Evolutionary conservation across 1,140 invertebrate genomes (phyloP), one percentile per base, ranked within the genome.

Genomic region (Drosophila sp.): DNA sequence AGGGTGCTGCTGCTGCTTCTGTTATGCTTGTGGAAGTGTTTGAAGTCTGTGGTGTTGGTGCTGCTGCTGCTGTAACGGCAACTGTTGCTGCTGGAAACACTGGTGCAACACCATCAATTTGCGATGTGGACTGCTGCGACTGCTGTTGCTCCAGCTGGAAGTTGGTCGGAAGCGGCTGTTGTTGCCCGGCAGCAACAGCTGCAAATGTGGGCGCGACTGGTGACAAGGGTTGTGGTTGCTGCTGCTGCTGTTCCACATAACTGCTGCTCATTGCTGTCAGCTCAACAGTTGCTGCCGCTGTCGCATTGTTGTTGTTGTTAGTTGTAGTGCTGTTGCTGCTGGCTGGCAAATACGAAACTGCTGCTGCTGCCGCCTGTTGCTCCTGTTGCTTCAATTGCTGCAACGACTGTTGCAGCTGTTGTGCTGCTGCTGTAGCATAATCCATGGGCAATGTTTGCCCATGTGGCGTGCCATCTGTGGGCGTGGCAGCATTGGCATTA

Each of bases 311-410:
- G 64, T 41, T 69, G 70, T 48, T 38, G 59, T 27, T 40, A 40
- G 21, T 74, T 77, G 32, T 78, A 21, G 21, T 21, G 67, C 16
- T 27, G 36, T 69, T 62, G 43, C 71, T 78, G 45, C 7, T 81
- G 82, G 92, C 92, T 13, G 82, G 81, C 41, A 93, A 92, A 40
- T 93, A 92, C 76, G 62, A 25, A 11, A 21, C 53, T 9, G 50
- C 51, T 25, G 63, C 58, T 11, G 29, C 58, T 9, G 43, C 57
- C 2, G 40, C 40, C 40, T 58, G 40, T 56, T 58, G 40, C 57
- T 91, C 90, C 48, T 89, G 90, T 32, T 91, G 83, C 69, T 91
- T 90, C 4, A 91, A 46, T 48, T 91, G 77, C 38, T 91, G 76
- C 76, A 91, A 32, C 43, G 90, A 91, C 54, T 91, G 82, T 34